Evolutionary conservation across 2,797 vertebrate genomes (phyloP), one percentile per base, ranked within the genome.

Genomic region (Typhlichthys subterraneus): DNA sequence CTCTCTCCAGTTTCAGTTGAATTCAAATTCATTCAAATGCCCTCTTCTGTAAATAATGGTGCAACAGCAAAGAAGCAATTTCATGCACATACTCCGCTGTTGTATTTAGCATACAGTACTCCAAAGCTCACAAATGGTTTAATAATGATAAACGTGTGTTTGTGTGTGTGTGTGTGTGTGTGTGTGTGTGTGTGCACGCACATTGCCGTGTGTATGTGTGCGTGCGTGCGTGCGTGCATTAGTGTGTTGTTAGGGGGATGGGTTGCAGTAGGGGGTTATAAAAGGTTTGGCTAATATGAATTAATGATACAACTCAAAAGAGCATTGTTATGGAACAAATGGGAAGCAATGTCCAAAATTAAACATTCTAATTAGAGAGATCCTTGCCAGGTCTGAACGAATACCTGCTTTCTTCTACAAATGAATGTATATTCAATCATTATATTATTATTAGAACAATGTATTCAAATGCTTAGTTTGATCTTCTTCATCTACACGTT

Each of bases 291-390:
- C 57, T 52, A 72, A 80, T 78, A 38, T 59, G 53, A 78, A 80
- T 66, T 61, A 76, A 83, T 73, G 52, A 71, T 46, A 53, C 46
- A 57, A 17, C 45, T 56, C 56, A 67, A 66, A 69, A 70, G 72
- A 65, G 63, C 57, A 19, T 23, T 62, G 54, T 55, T 48, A 63
- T 23, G 31, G 47, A 79, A 73, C 56, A 76, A 77, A 80, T 65
- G 23, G 46, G 77, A 80, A 73, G 59, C 62, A 73, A 69, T 65
- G 45, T 70, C n/a, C 31, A 73, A 65, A 73, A 73, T 70, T 68
- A 72, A 52, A 77, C 57, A 57, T 65, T 64, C 29, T 64, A 57
- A 71, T 76, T 61, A 58, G 47, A 48, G 48, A 66, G 33, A 59
- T 42, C 56, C 19, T 50, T 60, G 65, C 59, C 46, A 54, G 13